Base-by-base conservation (phyloP, 2,888 invertebrate species). In the Ptycholaimellus sp. region DNA sequence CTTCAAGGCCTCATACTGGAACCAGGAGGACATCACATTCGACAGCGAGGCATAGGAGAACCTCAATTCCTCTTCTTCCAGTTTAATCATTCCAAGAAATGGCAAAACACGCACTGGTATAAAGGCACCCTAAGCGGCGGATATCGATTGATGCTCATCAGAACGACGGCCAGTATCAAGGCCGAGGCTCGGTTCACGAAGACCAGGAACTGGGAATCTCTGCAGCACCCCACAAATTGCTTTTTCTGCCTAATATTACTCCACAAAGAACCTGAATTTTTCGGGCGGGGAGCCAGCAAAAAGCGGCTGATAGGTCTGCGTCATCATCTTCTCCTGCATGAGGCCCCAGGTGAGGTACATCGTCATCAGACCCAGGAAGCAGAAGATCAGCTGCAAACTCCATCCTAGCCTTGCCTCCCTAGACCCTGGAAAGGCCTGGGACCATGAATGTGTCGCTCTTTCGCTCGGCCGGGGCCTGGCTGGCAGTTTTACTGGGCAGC, bases 1-100 rank as follows among this genome's bases (percentile, higher is more conserved):
- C 61, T 93, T 93, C 32, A 99, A 68, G 18, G 93, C 93, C 64
- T 96, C 96, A 59, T 99, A 96, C 63, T 99, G 96, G 62, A 85
- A 93, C 93, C 93, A 99, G 33, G 87, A 85, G 58, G 87, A 87
- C 70, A 96, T 72, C 45, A 93, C 80, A 61, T 96, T 96, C 14
- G 87, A 83, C 52, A 96, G 73, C 3, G 90, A 82, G 56, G 87
- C 83, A 65, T 75, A 93, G 0, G 78, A 76, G 63, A 87, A 93
- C 64, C 83, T n/a, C n/a, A n/a, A n/a, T n/a, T n/a, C n/a, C n/a
- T n/a, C n/a, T n/a, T 32, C 32, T 11, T 9, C 16, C 32, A 6
- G 6, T 32, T 16, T 5, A 17, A 14, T n/a, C 35, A 25, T 5
- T 9, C 3, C 18, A 6, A 11, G 16, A 20, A 23, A 27, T 6